These are phyloP conservation scores for Syrrhaptes paradoxus DNA, from an alignment of 2,113 vertebrate genomes.

Conservation along the genomic window DNA sequence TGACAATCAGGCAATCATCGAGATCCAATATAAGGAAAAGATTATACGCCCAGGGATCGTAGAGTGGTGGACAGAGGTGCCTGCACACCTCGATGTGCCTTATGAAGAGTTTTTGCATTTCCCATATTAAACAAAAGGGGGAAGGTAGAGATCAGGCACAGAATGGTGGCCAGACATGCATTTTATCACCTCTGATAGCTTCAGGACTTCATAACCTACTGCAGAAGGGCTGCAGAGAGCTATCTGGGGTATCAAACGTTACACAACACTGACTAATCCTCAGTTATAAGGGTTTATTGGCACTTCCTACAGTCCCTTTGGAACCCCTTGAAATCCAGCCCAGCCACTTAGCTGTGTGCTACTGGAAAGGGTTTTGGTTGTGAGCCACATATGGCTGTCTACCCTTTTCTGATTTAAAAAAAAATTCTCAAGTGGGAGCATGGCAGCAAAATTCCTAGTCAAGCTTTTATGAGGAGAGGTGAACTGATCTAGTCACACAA, in stretches of 20 bases:
- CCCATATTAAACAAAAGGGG: background rate
- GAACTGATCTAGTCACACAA: background rate
- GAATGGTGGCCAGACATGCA: background rate
- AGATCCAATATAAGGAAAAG: background rate
- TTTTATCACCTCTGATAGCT: background rate
- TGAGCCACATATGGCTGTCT: accelerated
- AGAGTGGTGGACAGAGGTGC: background rate
- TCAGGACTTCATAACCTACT: background rate
- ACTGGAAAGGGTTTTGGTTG: background rate
- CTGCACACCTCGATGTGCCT: background rate
- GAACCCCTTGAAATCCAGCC: background rate
- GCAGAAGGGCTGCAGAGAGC: background rate
- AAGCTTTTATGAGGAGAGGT: background rate
- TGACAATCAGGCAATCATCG: background rate
- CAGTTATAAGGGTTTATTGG: background rate
- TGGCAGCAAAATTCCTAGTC: background rate
- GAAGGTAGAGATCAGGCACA: background rate
- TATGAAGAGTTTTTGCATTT: background rate
- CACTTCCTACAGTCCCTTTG: background rate
- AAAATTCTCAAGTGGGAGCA: background rate
- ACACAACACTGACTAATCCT: background rate
- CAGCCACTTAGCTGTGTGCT: background rate
- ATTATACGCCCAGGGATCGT: accelerated
- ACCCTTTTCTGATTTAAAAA: background rate
- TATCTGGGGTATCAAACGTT: background rate